A percentile compares a stretch with the other conserved stretches of the same genome.
Evolutionary conservation across 2,888 invertebrate species (phyloP).

Genomic region (Ptilodon capucinus): DNA sequence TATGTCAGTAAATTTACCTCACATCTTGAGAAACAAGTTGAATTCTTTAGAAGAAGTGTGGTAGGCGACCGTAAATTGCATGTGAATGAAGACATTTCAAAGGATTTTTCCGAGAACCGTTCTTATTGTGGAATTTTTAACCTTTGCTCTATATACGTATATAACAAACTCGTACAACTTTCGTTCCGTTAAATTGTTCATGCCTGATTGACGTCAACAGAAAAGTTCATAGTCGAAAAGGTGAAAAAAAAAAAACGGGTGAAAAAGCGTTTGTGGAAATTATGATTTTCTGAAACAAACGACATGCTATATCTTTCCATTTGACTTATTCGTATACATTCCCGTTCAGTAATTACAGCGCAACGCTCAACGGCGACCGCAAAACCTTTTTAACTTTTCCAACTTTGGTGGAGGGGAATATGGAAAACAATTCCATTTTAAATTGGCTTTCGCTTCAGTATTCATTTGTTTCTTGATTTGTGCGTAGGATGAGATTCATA

Average conservation of each 20-base stretch:
- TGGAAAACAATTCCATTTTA: neutral
- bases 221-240: neutral
- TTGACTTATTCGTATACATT: neutral
- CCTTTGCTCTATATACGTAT: neutral
- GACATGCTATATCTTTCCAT: neutral
- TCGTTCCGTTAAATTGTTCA: neutral
- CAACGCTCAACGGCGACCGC: neutral
- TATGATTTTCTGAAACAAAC: neutral
- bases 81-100: no score
- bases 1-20: no score
- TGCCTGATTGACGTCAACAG: neutral
- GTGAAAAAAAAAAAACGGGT: neutral
- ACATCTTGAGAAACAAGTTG: no score
- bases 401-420: neutral
- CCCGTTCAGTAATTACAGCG: neutral
- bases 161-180: neutral
- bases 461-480: neutral
- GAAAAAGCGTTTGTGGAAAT: neutral
- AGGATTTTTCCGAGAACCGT: no score
- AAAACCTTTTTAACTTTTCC: neutral
- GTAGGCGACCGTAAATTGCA: no score
- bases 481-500: neutral
- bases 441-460: neutral
- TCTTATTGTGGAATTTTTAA: neutral
- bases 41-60: no score